Evolutionary conservation across 2,888 invertebrate genomes (phyloP), one percentile per base, ranked within the genome.

Genomic region (Pristionchus fissidentatus): DNA sequence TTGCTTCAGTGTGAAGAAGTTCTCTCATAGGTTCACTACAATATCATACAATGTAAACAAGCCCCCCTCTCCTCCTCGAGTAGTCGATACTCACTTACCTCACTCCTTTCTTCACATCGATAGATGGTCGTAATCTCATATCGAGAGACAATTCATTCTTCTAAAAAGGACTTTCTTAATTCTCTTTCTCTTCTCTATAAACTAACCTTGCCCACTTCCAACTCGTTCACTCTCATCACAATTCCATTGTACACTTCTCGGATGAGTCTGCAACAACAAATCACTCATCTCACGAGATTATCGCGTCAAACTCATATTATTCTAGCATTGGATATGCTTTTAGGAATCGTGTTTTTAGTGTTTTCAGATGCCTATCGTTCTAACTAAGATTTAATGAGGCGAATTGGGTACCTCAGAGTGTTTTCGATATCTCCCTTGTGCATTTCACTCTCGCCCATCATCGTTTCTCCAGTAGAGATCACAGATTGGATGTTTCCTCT

Each of bases 21-120:
- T 91, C 91, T 49, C 86, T 85, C 89, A 91, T 91, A 15, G 91
- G 91, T 62, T 90, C 88, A 82, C 89, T 90, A 84, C 75, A 89
- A 88, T n/a, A 32, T 52, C 22, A 29, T 26, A n/a, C 52, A 57
- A 22, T 8, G 32, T 35, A 35, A 35, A 35, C 13, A 29, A 32
- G 19, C 10, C 29, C 55, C 29, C 3, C 19, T 55, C n/a, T n/a
- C 57, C 38, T 8, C 35, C 7, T 46, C 75, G n/a, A n/a, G n/a
- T n/a, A n/a, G n/a, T n/a, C n/a, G n/a, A n/a, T n/a, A 41, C 22
- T 22, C 19, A 75, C 70, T 8, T 29, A 78, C 78, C 55, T 78
- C 38, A 26, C 41, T 55, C 78, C 38, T 35, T 80, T 80, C 80
- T 60, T 80, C 1, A 35, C 29, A 19, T 80, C 80, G 19, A 80